Percentiles rank a stretch among this genome's conserved stretches.
Conservation (phyloP, 37 sponge, comb jelly and placozoan species). For the Petrosia ficiformis region DNA sequence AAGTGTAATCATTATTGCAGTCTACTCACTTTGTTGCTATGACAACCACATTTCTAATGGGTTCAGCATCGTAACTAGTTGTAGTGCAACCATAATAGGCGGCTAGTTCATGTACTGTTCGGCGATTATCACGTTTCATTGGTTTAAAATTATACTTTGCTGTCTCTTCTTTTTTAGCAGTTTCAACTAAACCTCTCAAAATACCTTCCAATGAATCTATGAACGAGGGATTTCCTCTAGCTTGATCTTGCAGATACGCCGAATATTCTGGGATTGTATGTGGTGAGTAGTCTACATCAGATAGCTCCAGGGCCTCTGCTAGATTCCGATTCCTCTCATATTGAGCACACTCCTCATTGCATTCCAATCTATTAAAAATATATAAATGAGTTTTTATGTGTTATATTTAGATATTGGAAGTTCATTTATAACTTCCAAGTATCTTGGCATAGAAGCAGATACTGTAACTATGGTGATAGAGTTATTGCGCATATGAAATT, state of each 20-base stretch:
- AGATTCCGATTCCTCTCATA: slow-evolving; percentile 71
- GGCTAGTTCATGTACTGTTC: slow-evolving; percentile 76
- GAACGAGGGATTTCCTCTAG: slow-evolving; percentile 9
- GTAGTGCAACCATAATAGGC: slow-evolving; percentile 55
- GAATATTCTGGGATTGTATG: slow-evolving; percentile 14
- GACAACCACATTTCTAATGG: slow-evolving; percentile 48
- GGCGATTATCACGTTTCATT: slow-evolving; percentile 56
- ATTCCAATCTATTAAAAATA: slow-evolving; percentile 47
- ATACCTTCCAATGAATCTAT: slow-evolving; percentile 14
- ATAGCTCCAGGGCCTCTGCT: slow-evolving; percentile 26
- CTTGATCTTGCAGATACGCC: slow-evolving; percentile 25
- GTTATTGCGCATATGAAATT: not conserved
- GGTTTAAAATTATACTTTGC: slow-evolving; percentile 29
- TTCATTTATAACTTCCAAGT: not conserved
- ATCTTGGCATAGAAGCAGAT: no score
- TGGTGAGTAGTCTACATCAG: slow-evolving; percentile 19
- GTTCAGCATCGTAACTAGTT: slow-evolving; percentile 57
- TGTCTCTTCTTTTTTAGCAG: slow-evolving; percentile 1
- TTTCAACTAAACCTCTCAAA: slow-evolving; percentile 14
- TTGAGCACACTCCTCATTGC: slow-evolving; percentile 81
- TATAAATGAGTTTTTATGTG: not conserved
- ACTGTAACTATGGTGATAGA: no score
- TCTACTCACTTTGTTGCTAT: slow-evolving; percentile 34
- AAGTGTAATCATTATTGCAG: not conserved
- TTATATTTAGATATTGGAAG: not conserved